A percentile compares a stretch with the other conserved stretches of the same genome.
These are phyloP conservation scores for Gobiocypris rarus DNA, from an alignment of 2,113 vertebrate genomes.

Conservation along the genomic window DNA sequence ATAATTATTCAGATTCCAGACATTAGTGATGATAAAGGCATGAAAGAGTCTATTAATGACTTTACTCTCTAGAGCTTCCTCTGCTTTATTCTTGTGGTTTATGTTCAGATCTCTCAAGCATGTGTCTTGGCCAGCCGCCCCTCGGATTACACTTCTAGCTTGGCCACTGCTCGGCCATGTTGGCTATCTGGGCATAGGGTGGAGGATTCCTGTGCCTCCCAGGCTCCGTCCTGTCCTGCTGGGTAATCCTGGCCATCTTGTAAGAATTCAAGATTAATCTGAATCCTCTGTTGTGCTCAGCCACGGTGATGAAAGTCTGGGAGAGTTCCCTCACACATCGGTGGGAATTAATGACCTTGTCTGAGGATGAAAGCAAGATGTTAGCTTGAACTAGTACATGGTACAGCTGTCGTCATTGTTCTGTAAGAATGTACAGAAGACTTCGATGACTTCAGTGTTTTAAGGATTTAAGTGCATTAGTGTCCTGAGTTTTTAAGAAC, in stretches of 20 bases:
- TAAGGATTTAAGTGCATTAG: conserved; percentile 12
- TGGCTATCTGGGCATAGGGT: background rate
- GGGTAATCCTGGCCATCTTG: conserved; percentile 51
- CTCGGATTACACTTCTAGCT: conserved; percentile 29
- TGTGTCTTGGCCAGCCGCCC: conserved; percentile 41
- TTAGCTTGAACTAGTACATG: background rate
- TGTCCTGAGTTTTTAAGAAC: background rate
- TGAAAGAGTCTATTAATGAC: conserved; percentile 34
- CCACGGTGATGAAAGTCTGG: conserved; percentile 46
- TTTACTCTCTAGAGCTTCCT: conserved; percentile 40
- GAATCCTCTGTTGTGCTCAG: conserved; percentile 28
- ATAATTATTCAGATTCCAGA: conserved; percentile 44
- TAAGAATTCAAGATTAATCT: conserved; percentile 53
- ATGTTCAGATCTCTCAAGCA: conserved; percentile 26
- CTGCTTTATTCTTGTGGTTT: conserved; percentile 7
- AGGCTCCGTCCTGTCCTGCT: conserved; percentile 30
- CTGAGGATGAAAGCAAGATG: conserved; percentile 48
- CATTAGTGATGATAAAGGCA: conserved; percentile 12
- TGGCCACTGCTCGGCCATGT: background rate
- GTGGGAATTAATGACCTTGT: conserved; percentile 47
- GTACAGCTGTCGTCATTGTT: conserved; percentile 16
- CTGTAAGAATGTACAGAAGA: background rate
- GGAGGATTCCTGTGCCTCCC: conserved; percentile 24
- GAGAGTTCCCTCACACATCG: conserved; percentile 45
- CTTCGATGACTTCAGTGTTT: background rate